Percentiles rank a stretch among this genome's conserved stretches.
phyloP scores from a whole-genome alignment of 1,140 invertebrate species.

The Trachelipus rathkii region DNA sequence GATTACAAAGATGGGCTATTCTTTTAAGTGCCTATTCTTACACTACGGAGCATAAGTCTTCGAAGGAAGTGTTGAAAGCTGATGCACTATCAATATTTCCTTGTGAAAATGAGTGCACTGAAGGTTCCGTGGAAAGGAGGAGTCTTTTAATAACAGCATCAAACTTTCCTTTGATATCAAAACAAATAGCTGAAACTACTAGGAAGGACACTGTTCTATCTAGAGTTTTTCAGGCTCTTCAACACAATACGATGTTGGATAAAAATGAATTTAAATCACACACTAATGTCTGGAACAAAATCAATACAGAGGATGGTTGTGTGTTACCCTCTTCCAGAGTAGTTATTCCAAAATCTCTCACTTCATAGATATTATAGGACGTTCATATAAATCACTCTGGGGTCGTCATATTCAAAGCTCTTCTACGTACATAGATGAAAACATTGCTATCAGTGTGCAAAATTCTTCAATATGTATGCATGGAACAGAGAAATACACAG shows the following conservation, averaged over 20 bases:
- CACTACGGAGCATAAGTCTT: slow-evolving; percentile 39
- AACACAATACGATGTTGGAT: too few relatives aligned
- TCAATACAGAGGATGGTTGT: slow-evolving; percentile 18
- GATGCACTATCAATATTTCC: neutral
- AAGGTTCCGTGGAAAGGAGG: neutral
- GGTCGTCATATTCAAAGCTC: slow-evolving; percentile 48
- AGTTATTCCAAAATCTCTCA: slow-evolving; percentile 35
- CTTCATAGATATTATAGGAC: slow-evolving; percentile 29
- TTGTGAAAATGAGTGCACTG: neutral
- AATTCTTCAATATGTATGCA: neutral
- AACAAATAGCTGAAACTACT: too few relatives aligned
- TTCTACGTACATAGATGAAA: slow-evolving; percentile 48
- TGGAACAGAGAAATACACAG: slow-evolving; percentile 24
- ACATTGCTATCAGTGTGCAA: slow-evolving; percentile 46
- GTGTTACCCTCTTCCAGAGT: slow-evolving; percentile 7
- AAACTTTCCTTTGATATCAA: too few relatives aligned
- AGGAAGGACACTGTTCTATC: too few relatives aligned
- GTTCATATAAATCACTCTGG: slow-evolving; percentile 32
- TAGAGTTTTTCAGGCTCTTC: too few relatives aligned
- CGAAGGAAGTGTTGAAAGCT: neutral
- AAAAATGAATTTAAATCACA: neutral
- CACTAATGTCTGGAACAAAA: neutral
- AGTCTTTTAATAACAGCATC: too few relatives aligned
- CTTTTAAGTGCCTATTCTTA: slow-evolving; percentile 48
- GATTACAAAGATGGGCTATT: slow-evolving; percentile 49